Evolutionary conservation across 92 coral and sea anemone species (phyloP).

Genomic region (Galaxea fascicularis): DNA sequence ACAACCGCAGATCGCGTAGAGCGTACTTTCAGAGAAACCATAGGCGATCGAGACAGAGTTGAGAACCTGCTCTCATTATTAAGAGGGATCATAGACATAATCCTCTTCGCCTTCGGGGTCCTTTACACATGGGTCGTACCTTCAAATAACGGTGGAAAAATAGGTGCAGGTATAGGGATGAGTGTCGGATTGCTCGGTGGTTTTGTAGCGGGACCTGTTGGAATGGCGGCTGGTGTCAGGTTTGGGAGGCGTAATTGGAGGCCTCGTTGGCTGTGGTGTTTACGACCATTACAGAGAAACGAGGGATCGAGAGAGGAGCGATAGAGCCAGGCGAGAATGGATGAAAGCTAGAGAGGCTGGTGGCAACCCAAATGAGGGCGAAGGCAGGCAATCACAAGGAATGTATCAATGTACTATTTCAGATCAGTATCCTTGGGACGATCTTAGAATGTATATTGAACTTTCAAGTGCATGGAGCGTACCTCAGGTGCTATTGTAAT

Average conservation of each 20-base stretch:
- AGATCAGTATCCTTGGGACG: neutral
- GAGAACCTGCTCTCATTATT: constrained; percentile 29
- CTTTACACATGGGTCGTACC: constrained; percentile 66
- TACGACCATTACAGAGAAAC: constrained; percentile 12
- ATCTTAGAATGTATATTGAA: neutral
- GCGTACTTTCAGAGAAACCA: too few relatives aligned
- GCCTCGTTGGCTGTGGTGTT: constrained; percentile 60
- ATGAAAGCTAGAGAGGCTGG: neutral
- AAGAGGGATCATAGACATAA: constrained; percentile 45
- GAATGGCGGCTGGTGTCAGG: constrained; percentile 20
- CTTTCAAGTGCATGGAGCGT: neutral
- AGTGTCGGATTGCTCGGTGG: constrained; percentile 53
- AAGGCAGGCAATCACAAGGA: neutral
- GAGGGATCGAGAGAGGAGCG: neutral
- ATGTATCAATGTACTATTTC: neutral
- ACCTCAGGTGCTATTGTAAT: too few relatives aligned
- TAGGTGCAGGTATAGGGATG: constrained; percentile 68
- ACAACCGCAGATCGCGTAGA: too few relatives aligned
- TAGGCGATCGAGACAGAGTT: too few relatives aligned
- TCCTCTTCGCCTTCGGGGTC: constrained; percentile 72
- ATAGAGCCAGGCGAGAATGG: neutral
- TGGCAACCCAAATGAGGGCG: neutral
- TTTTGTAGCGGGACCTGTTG: constrained; percentile 23
- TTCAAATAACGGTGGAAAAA: constrained; percentile 55
- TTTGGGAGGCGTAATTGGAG: constrained; percentile 58